phyloP scores from a whole-genome alignment of 2,888 invertebrate genomes.

The Mycalesis mineus region DNA sequence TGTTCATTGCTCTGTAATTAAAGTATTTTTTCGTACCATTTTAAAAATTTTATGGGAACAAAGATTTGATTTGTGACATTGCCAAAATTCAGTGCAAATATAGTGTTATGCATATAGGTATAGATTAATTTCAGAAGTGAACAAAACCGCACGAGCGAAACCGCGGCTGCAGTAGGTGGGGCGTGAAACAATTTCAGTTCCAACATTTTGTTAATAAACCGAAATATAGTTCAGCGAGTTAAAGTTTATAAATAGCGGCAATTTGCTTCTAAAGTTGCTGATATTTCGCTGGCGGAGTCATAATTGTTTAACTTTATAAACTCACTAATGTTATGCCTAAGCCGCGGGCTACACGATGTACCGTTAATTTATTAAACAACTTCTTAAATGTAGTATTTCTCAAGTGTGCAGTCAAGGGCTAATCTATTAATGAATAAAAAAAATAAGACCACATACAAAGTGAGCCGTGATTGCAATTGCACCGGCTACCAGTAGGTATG shows the following conservation, averaged over 20 bases:
- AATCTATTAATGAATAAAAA: too few species aligned
- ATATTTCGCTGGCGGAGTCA: slow-evolving; percentile 6
- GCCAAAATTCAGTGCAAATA: too few species aligned
- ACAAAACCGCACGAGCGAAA: slow-evolving; percentile 1
- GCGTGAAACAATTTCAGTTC: slow-evolving; percentile 1
- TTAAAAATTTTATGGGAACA: too few species aligned
- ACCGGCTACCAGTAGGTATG: too few species aligned
- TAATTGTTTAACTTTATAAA: slow-evolving; percentile 12
- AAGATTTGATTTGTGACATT: too few species aligned
- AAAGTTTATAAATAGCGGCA: slow-evolving; percentile 12
- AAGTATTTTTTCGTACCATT: too few species aligned
- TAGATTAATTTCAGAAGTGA: neutral
- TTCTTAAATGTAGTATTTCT: too few species aligned
- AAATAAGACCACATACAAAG: too few species aligned
- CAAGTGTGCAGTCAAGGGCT: too few species aligned
- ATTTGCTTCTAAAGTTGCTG: slow-evolving; percentile 11
- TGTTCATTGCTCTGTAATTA: too few species aligned
- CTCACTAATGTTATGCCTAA: neutral
- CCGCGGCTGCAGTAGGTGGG: neutral
- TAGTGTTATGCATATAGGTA: neutral
- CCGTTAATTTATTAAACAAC: too few species aligned
- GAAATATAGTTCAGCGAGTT: slow-evolving; percentile 7
- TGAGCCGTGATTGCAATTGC: too few species aligned
- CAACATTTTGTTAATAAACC: slow-evolving; percentile 8
- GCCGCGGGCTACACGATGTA: neutral